Conservation (phyloP, 2,797 vertebrate species). For the Tenualosa thibaudeaui region DNA sequence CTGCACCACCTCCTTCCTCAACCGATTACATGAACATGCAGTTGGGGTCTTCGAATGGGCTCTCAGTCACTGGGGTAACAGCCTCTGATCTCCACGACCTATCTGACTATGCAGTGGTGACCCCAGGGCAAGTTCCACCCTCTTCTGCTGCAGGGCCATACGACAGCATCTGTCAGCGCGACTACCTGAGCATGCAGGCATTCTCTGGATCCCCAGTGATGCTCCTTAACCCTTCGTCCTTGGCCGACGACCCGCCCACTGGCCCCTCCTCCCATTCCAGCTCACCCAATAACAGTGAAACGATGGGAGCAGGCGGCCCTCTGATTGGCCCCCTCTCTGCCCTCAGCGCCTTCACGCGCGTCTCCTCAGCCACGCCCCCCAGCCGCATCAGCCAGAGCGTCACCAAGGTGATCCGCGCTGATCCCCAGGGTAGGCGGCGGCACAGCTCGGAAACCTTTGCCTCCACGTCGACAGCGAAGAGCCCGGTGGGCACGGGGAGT, state of each 20-base stretch:
- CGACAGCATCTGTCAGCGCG: constrained; percentile 56
- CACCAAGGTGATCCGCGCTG: constrained; percentile 82
- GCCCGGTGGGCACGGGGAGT: constrained; percentile 56
- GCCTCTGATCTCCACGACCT: constrained; percentile 42
- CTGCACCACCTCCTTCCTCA: constrained; percentile 36
- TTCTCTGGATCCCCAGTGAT: constrained; percentile 67
- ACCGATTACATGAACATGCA: constrained; percentile 85
- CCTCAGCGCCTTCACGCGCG: constrained; percentile 77
- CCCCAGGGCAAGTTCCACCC: constrained; percentile 30
- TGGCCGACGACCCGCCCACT: constrained; percentile 40
- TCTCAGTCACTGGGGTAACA: constrained; percentile 44
- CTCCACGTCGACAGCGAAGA: constrained; percentile 65
- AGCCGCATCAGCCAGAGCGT: constrained; percentile 76
- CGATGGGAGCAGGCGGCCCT: constrained; percentile 18
- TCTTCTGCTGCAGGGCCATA: constrained; percentile 37
- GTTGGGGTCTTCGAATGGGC: constrained; percentile 63
- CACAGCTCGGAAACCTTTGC: constrained; percentile 86
- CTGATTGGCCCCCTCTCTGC: constrained; percentile 67
- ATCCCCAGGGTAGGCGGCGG: constrained; percentile 78
- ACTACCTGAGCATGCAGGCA: constrained; percentile 79
- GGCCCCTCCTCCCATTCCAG: constrained; percentile 50
- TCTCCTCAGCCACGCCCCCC: constrained; percentile 75
- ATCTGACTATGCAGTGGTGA: constrained; percentile 51
- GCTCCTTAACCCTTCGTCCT: constrained; percentile 49
- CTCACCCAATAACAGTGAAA: constrained; percentile 37